Evolutionary conservation across 1,140 invertebrate genomes (phyloP).

Genomic region (Cotesia glomerata): DNA sequence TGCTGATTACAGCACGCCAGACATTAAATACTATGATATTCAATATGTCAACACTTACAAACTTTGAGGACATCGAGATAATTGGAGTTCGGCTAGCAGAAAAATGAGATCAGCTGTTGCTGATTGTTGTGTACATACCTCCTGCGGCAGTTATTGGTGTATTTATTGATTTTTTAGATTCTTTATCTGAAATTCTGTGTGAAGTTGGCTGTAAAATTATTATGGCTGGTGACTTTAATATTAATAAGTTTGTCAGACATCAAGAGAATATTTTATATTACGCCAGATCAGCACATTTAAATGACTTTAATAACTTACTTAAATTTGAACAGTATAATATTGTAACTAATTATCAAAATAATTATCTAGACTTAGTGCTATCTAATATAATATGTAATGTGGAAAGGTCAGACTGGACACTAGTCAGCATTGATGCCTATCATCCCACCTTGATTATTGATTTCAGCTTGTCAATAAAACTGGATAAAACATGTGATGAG

Average conservation of each 20-base stretch:
- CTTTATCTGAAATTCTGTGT: neutral
- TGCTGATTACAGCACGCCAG: neutral
- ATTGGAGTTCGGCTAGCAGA: neutral
- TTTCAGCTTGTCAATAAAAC: neutral
- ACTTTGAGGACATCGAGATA: neutral
- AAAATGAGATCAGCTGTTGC: neutral
- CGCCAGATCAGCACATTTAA: too few species aligned
- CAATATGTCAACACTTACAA: neutral
- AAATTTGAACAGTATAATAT: too few species aligned
- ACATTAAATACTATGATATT: neutral
- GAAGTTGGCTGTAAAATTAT: neutral
- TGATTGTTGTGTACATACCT: neutral
- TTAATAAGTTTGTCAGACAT: too few species aligned
- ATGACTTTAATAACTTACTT: too few species aligned
- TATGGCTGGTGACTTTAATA: too few species aligned
- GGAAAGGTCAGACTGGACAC: too few species aligned
- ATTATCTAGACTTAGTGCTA: too few species aligned
- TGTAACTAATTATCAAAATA: too few species aligned
- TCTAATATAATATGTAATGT: too few species aligned
- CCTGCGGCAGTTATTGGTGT: neutral
- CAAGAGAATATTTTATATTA: too few species aligned
- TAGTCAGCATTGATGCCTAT: neutral
- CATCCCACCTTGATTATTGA: neutral
- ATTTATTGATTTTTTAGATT: neutral
- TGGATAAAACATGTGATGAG: neutral